Conservation (phyloP, 1,140 invertebrate genomes). For the Monomorium pharaonis region DNA sequence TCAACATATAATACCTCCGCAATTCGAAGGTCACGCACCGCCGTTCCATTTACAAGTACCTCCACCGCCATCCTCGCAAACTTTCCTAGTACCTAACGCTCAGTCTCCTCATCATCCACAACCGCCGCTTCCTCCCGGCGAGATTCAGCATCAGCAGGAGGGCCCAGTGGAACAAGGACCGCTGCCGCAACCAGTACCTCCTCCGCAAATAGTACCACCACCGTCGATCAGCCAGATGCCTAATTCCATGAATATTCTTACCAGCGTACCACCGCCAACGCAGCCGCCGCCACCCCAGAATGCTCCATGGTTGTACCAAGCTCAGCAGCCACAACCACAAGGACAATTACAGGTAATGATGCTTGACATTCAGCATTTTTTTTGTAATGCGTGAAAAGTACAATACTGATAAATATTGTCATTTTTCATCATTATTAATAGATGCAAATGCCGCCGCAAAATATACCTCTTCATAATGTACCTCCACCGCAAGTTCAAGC, state of each 20-base stretch:
- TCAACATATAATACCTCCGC: constrained; percentile 77
- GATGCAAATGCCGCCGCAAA: constrained; percentile 76
- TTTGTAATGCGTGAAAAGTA: not conserved
- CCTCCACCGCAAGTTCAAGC: constrained; percentile 80
- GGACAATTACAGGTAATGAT: constrained; percentile 79
- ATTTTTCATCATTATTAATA: constrained; percentile 50
- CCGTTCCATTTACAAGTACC: constrained; percentile 81
- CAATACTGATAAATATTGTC: not conserved
- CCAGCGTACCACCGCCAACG: constrained; percentile 82
- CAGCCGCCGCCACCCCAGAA: constrained; percentile 79
- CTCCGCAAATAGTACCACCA: constrained; percentile 83
- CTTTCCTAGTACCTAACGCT: constrained; percentile 79
- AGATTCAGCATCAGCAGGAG: constrained; percentile 79
- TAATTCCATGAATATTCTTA: constrained; percentile 82
- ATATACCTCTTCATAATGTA: constrained; percentile 76
- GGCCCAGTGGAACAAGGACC: constrained; percentile 77
- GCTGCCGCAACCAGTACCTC: constrained; percentile 81
- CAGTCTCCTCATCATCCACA: constrained; percentile 74
- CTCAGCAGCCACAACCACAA: constrained; percentile 79
- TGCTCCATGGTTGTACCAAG: constrained; percentile 81
- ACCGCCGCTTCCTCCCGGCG: constrained; percentile 74
- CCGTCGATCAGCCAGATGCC: constrained; percentile 79
- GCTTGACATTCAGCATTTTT: not conserved
- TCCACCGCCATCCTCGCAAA: constrained; percentile 75
- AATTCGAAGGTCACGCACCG: constrained; percentile 78